phyloP scores from a whole-genome alignment of 1,140 invertebrate genomes.

The Uloborus diversus region DNA sequence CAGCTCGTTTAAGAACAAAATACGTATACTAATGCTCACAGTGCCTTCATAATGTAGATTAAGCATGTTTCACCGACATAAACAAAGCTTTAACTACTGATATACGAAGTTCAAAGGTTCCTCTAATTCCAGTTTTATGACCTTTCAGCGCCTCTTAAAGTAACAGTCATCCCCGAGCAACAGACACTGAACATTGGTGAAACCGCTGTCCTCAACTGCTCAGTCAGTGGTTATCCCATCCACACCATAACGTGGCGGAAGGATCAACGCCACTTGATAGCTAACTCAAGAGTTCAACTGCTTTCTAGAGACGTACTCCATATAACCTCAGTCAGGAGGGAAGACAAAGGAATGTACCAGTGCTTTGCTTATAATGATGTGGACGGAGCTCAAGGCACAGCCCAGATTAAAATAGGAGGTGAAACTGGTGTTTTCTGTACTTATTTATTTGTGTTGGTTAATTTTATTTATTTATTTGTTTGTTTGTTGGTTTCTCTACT shows the following conservation, averaged over 20 bases:
- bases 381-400: slow-evolving; percentile 64
- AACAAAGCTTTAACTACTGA: too few species aligned
- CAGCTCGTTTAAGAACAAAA: too few species aligned
- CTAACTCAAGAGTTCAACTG: slow-evolving; percentile 47
- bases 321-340: slow-evolving; percentile 61
- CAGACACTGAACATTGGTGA: slow-evolving; percentile 55
- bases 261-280: slow-evolving; percentile 40
- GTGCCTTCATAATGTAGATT: too few species aligned
- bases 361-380: slow-evolving; percentile 64
- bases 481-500: too few species aligned
- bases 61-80: too few species aligned
- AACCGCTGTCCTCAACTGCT: slow-evolving; percentile 55
- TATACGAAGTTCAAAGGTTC: too few species aligned
- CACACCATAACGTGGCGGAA: slow-evolving; percentile 54
- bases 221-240: slow-evolving; percentile 51
- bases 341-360: slow-evolving; percentile 68
- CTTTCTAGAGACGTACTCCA: slow-evolving; percentile 67
- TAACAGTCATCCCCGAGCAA: slow-evolving; percentile 28
- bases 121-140: too few species aligned
- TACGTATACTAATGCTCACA: too few species aligned
- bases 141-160: slow-evolving; percentile 46
- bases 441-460: too few species aligned
- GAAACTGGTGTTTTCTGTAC: too few species aligned
- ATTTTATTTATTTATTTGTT: too few species aligned
- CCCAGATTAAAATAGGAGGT: slow-evolving; percentile 66